Base-by-base conservation (phyloP, 2,113 vertebrate species). In the Zootoca vivipara region DNA sequence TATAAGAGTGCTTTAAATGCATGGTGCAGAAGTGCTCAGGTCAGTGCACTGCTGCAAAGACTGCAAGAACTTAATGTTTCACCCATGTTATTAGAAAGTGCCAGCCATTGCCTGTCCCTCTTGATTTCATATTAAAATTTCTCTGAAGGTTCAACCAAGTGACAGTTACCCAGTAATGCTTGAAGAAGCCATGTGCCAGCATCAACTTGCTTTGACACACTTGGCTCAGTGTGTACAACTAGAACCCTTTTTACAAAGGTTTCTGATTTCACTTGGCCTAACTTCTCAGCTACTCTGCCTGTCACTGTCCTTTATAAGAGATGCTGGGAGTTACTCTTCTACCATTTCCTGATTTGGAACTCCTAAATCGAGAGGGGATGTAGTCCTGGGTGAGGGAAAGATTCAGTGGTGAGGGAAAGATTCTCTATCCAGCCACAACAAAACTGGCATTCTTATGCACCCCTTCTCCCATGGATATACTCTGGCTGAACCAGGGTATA, bases 251-350 rank as follows among this genome's bases (percentile, higher is more conserved):
- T 89, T 78, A 42, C 18, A 72, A 52, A 1, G 8, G 30, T 75
- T 89, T 85, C 88, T 78, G 56, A 16, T 94, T 67, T 87, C 83
- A 82, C 33, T 30, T 91, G 91, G 82, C 70, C 82, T 92, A 91
- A 82, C 87, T 91, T 64, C 33, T 82, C 86, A 83, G 90, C 88
- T 46, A 40, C 26, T 87, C 69, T 81, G 40, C 72, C 30, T 78
- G 67, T 67, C 69, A 62, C 69, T 46, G 85, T 56, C 90, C 94
- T 92, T 87, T 87, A 93, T 9, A 90, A 89, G 92, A 62, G 20
- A 64, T 46, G 77, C 26, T 28, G 38, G 38, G 40, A 52, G 10
- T 64, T 24, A 35, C 62, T n/a, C 8, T 35, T 24, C 20, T n/a
- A 15, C 24, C 38, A 24, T 24, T 52, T 9, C 22, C 33, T 74